Evolutionary conservation across 2,888 invertebrate genomes (phyloP), one percentile per base, ranked within the genome.

Genomic region (Heteromurus nitidus): DNA sequence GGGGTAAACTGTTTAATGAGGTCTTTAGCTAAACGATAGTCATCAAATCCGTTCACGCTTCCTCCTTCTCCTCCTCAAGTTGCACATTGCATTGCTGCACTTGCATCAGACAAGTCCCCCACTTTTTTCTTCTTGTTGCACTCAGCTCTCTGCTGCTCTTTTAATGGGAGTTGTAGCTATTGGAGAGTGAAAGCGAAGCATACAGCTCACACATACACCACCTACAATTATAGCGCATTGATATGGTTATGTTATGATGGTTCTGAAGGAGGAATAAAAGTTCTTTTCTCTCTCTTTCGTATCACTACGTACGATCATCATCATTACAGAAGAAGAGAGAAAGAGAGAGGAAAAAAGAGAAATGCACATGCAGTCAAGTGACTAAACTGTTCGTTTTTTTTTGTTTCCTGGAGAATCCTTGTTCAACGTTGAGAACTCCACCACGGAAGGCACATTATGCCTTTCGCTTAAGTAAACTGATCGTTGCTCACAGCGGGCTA

Each of bases 11-110:
- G 53, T 62, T 68, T 79, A 69, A 77, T 70, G 77, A 79, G 72
- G 79, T 79, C 69, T 79, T 79, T 70, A 79, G 72, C 79, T 79
- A 42, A 79, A 79, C 79, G 79, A 79, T 79, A 72, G 53, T 72
- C 79, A 75, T 81, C 68, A 73, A 60, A 68, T 58, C 67, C 68
- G 53, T 73, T 67, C 75, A 75, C 55, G 53, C 75, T 55, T 65
- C 58, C 36, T 44, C 50, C n/a, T 65, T 55, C 44, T 68, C 67
- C 68, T 30, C 18, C 16, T 68, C 16, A 9, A 44, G 1, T 26
- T 70, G 18, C 13, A 36, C 36, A 36, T 9, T 36, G n/a, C 50
- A 50, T 20, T 50, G 44, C 44, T n/a, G 13, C 44, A 44, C 20
- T 18, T 18, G 9, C 22, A 18, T 53, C 53, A 53, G 11, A 50